These are phyloP conservation scores for Eilema depressum DNA, from an alignment of 2,888 invertebrate genomes.

Conservation along the genomic window DNA sequence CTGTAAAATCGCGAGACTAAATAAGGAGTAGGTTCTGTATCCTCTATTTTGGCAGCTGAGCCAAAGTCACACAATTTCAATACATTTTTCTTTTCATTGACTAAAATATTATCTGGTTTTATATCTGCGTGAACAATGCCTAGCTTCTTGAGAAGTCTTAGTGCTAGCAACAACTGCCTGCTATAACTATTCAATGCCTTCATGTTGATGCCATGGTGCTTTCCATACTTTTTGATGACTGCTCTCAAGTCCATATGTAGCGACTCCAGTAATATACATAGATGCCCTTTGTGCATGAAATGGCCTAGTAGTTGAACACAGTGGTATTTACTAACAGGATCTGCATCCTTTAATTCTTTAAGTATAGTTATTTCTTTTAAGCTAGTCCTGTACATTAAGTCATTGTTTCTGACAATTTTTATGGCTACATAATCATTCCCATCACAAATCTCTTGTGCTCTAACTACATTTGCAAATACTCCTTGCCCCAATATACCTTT, in stretches of 20 bases:
- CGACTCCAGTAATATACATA: conserved; percentile 99
- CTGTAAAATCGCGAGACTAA: conserved; percentile 99
- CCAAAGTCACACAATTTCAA: conserved; percentile 99
- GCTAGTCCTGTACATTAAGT: conserved; percentile 99
- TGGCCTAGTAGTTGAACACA: conserved; percentile 95
- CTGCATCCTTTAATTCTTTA: conserved; percentile 97
- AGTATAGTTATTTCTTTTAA: conserved; percentile 97
- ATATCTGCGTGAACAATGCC: conserved; percentile 99
- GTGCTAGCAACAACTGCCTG: conserved; percentile 96
- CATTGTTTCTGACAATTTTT: conserved; percentile 99
- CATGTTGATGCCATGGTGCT: conserved; percentile 97
- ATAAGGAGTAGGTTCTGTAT: conserved; percentile 99
- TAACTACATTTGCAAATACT: conserved; percentile 98
- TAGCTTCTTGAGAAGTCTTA: conserved; percentile 97
- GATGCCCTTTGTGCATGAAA: conserved; percentile 99
- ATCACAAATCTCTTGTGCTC: conserved; percentile 95
- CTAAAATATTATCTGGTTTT: conserved; percentile 99
- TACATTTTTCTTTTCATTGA: conserved; percentile 98
- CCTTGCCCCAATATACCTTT: conserved; percentile 99
- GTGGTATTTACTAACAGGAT: conserved; percentile 98
- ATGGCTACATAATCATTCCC: conserved; percentile 96
- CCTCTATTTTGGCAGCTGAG: conserved; percentile 96
- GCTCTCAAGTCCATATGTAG: conserved; percentile 96
- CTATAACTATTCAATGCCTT: conserved; percentile 98
- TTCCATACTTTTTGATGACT: conserved; percentile 98